Percentiles rank a stretch among this genome's conserved stretches.
phyloP scores from a whole-genome alignment of 1,140 invertebrate species.

The Drosophila eugracilis region DNA sequence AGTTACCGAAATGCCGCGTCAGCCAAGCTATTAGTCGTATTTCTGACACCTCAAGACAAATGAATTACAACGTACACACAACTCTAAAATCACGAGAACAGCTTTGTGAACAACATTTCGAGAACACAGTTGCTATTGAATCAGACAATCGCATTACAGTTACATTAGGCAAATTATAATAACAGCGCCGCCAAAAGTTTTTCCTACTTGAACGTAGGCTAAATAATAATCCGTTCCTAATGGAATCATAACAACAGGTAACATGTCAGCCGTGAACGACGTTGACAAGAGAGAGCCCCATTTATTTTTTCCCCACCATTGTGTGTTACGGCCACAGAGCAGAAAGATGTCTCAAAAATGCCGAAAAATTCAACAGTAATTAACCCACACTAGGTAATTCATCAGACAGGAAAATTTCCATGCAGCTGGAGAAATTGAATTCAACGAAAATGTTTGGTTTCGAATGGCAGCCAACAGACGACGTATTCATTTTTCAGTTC shows the following conservation, averaged over 20 bases:
- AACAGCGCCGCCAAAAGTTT: no score
- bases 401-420: background rate
- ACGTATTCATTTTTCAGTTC: no score
- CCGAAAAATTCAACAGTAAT: background rate
- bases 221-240: no score
- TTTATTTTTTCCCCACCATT: background rate
- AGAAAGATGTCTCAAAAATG: background rate
- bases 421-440: background rate
- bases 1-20: background rate
- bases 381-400: background rate
- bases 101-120: no score
- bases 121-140: no score
- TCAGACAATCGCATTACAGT: no score
- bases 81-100: background rate
- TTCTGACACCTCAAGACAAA: background rate
- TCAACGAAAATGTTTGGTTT: background rate
- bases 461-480: background rate
- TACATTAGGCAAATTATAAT: no score
- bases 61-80: background rate
- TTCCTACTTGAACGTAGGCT: no score
- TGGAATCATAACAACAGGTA: no score
- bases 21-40: background rate
- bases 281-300: background rate
- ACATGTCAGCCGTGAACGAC: background rate
- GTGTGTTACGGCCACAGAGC: background rate